phyloP scores from a whole-genome alignment of 2,113 vertebrate species.

The Pseudopodoces humilis region DNA sequence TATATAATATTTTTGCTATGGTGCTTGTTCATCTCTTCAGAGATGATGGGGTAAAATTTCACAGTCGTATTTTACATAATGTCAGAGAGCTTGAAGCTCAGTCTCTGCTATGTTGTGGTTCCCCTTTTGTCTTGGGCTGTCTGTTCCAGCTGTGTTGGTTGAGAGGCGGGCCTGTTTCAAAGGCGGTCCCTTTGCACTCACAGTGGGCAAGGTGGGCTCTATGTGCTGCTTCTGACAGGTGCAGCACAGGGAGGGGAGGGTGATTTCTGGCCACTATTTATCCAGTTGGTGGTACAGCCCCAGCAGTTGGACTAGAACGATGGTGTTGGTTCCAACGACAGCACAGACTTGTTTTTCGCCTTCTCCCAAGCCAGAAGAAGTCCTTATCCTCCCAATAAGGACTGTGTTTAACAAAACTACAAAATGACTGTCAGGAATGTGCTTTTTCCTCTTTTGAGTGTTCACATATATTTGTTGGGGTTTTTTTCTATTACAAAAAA shows the following conservation, averaged over 20 bases:
- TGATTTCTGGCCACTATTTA: not conserved
- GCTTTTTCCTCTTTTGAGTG: not conserved
- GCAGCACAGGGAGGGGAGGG: not conserved
- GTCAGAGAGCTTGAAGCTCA: not conserved
- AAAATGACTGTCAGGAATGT: not conserved
- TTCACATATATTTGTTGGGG: not conserved
- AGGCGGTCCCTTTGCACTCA: not conserved
- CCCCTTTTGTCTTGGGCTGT: not conserved
- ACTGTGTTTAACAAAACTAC: not conserved
- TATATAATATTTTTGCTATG: not conserved
- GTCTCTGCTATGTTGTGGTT: not conserved
- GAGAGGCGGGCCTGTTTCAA: rapidly evolving
- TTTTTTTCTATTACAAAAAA: not conserved
- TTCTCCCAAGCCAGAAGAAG: not conserved
- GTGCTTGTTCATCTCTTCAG: not conserved
- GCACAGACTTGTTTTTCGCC: not conserved
- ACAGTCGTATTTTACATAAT: not conserved
- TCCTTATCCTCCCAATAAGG: not conserved
- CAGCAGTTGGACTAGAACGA: rapidly evolving
- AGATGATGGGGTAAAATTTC: not conserved
- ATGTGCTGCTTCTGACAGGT: not conserved
- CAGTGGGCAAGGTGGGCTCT: not conserved
- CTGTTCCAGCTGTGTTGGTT: not conserved
- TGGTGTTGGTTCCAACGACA: rapidly evolving
- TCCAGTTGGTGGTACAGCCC: not conserved